Percentiles rank a stretch among this genome's conserved stretches.
phyloP scores from a whole-genome alignment of 1,140 invertebrate genomes.

The Vanessa tameamea region DNA sequence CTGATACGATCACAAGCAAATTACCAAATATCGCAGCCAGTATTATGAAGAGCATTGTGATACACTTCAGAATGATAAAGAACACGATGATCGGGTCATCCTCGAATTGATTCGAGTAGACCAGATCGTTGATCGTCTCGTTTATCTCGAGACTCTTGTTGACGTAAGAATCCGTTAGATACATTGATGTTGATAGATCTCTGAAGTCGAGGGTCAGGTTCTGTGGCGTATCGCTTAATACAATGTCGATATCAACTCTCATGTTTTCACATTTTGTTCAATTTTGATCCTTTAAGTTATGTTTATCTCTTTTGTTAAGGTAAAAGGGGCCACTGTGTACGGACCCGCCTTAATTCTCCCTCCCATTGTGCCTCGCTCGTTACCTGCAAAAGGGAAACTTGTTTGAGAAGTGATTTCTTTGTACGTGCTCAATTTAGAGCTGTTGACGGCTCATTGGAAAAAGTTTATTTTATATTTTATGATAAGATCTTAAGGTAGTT shows the following conservation, averaged over 20 bases:
- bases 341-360: slow-evolving; percentile 39
- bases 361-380: slow-evolving; percentile 52
- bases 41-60: slow-evolving; percentile 92
- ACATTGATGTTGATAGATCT: slow-evolving; percentile 75
- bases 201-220: slow-evolving; percentile 66
- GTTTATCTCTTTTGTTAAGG: slow-evolving; percentile 58
- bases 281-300: slow-evolving; percentile 50
- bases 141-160: slow-evolving; percentile 67
- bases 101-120: slow-evolving; percentile 67
- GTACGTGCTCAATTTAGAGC: slow-evolving; percentile 38
- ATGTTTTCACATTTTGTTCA: slow-evolving; percentile 68
- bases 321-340: slow-evolving; percentile 45
- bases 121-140: slow-evolving; percentile 63
- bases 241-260: slow-evolving; percentile 61
- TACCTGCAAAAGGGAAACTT: slow-evolving; percentile 57
- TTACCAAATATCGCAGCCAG: slow-evolving; percentile 93
- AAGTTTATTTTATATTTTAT: slow-evolving; percentile 31
- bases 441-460: slow-evolving; percentile 37
- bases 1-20: slow-evolving; percentile 92
- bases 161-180: slow-evolving; percentile 67
- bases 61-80: slow-evolving; percentile 85
- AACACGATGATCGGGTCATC: slow-evolving; percentile 67
- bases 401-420: slow-evolving; percentile 49
- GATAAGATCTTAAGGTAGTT: slow-evolving; percentile 19
- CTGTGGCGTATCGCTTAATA: slow-evolving; percentile 56